Base-by-base conservation (phyloP, 2,888 invertebrate genomes). In the Pandemis corylana region DNA sequence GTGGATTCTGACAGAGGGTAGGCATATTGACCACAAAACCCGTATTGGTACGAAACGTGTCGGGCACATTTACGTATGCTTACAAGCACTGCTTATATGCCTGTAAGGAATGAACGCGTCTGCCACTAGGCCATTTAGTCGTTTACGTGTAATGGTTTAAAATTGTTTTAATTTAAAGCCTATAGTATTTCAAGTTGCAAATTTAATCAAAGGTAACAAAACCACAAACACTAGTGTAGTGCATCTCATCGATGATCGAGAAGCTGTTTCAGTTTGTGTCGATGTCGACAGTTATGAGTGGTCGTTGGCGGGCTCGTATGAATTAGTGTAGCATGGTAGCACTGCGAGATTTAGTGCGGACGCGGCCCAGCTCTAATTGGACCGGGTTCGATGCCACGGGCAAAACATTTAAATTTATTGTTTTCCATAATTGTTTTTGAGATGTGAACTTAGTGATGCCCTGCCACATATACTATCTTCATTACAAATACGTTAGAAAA, bases 271-370 rank as follows among this genome's bases (percentile, higher is more conserved):
- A 86, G 82, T 87, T 83, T 83, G 86, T 89, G 90, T 91, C 86
- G 86, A 89, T 82, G 85, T 88, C 80, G 90, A 92, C 91, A 89
- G 91, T 87, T 89, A 89, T 88, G 85, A 84, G 78, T 74, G 79
- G 85, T 87, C 87, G 89, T 86, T 89, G 89, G 89, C 86, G 86
- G 87, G 84, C 85, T 86, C 84, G 87, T 90, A 92, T 93, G 94
- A 94, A 94, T 94, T 94, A 93, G 94, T 94, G 94, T 93, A 94
- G 91, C 90, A 80, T 91, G 89, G 94, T 93, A 94, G 94, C 94
- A 84, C 80, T 76, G 80, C 80, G 87, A 94, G 94, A 94, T 94
- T 94, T 94, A 94, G 89, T 91, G 89, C 89, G 83, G 89, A 88
- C 87, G 87, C 84, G 85, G 85, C 85, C 83, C 81, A 83, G 82